phyloP scores from a whole-genome alignment of 2,888 invertebrate species.

The Lissonota sp. region DNA sequence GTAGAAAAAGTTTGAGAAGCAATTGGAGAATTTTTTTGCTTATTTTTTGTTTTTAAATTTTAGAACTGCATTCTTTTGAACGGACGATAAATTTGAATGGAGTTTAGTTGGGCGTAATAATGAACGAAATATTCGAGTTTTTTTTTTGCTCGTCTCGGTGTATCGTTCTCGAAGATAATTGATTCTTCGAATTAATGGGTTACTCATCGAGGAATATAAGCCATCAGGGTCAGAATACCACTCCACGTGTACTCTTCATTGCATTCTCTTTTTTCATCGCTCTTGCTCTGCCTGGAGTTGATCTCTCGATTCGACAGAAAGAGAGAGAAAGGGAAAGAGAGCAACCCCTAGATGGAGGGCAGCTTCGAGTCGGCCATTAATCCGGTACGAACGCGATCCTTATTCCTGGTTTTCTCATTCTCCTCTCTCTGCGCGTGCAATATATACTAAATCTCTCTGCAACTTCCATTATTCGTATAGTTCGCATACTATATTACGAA shows the following conservation, averaged over 20 bases:
- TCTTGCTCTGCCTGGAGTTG: slow-evolving; percentile 1
- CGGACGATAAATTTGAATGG: not conserved
- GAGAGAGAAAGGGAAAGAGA: not conserved
- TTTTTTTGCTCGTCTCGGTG: not conserved
- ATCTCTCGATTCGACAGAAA: slow-evolving; percentile 18
- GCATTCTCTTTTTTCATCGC: slow-evolving; percentile 23
- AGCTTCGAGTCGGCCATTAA: slow-evolving; percentile 59
- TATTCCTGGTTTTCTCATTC: slow-evolving; percentile 54
- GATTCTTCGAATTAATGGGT: slow-evolving; percentile 46
- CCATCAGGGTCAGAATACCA: slow-evolving; percentile 26
- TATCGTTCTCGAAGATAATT: slow-evolving; percentile 1
- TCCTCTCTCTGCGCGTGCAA: slow-evolving; percentile 25
- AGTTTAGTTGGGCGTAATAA: not conserved
- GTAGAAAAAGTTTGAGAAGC: no score
- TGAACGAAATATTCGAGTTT: not conserved
- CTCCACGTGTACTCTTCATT: slow-evolving; percentile 19
- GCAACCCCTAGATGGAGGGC: slow-evolving; percentile 43
- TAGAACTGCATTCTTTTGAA: not conserved
- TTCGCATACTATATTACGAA: slow-evolving; percentile 23
- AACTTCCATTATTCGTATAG: slow-evolving; percentile 43
- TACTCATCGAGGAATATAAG: slow-evolving; percentile 37
- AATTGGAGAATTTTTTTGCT: no score
- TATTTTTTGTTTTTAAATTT: no score
- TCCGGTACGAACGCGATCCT: slow-evolving; percentile 62
- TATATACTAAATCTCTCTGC: slow-evolving; percentile 43